Conservation (phyloP, 2,113 vertebrate species). For the Ictalurus punctatus region DNA sequence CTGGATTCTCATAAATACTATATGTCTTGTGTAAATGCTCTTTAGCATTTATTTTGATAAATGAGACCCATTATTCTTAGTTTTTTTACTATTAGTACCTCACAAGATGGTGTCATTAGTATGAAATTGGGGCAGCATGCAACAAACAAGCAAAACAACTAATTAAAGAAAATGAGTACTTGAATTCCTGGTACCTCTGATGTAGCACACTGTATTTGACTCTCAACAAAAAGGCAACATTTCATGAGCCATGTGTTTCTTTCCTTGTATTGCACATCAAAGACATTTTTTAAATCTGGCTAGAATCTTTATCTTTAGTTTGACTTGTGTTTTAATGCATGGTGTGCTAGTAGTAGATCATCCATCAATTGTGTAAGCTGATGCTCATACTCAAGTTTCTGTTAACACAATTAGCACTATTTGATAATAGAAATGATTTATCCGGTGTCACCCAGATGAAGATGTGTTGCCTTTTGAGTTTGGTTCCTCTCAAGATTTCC, state of each 20-base stretch:
- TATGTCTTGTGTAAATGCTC: neutral
- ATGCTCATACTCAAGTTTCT: neutral
- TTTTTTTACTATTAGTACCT: no score
- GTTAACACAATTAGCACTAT: neutral
- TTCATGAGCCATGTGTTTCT: neutral
- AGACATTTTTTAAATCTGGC: neutral
- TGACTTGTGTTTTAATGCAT: neutral
- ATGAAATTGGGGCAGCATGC: no score
- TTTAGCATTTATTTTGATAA: neutral
- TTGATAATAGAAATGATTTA: neutral
- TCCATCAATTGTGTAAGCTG: neutral
- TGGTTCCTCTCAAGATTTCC: neutral
- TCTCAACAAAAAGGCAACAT: neutral
- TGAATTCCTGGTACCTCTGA: no score
- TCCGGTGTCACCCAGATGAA: neutral
- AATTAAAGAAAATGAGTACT: no score
- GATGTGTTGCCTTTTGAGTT: neutral
- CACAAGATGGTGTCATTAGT: no score
- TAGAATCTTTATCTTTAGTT: neutral
- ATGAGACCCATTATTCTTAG: no score
- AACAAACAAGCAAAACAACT: no score
- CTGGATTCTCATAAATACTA: neutral
- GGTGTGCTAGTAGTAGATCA: neutral
- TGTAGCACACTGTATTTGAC: neutral
- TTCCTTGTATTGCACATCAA: neutral